Evolutionary conservation across 2,797 vertebrate genomes (phyloP), one percentile per base, ranked within the genome.

Genomic region (Mus caroli): DNA sequence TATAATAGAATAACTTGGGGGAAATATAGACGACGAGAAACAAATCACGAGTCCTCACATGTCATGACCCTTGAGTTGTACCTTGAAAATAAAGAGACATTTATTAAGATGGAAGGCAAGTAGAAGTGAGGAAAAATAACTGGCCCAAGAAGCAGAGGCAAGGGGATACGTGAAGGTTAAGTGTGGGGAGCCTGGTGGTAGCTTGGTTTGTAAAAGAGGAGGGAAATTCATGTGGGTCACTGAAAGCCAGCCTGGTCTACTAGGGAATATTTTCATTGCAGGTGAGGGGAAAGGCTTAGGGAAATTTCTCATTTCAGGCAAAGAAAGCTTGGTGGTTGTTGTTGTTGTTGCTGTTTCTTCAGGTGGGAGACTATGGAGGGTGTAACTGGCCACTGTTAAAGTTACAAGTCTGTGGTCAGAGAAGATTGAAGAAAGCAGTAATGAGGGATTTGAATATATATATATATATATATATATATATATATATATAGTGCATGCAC

Each of bases 61-160:
- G 54, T 46, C 90, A n/a, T 54, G 58, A 64, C 79, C 88, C 56
- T 80, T 84, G 88, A 88, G 37, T 88, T 73, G 46, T 37, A 15
- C 31, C 82, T 94, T 58, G 54, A 83, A 71, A 69, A 46, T 87
- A 37, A 92, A 58, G 20, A 71, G 79, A 94, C 85, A 80, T 80
- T 20, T 82, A 71, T 69, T 50, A 60, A 62, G 54, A 40, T 14
- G 9, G 40, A 62, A 80, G 75, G 10, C 24, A 12, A 92, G 64
- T 8, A 58, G 58, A 40, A n/a, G n/a, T 40, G 64, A 58, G 58
- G 78, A 92, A 71, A 88, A 88, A 69, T n/a, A 90, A 75, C 10
- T 50, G 37, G 62, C 50, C 79, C 75, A 52, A 62, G 37, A 78
- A 86, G 24, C 24, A 62, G 79, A 60, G 58, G 24, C 43, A 69